Evolutionary conservation across 2,797 vertebrate genomes (phyloP), one percentile per base, ranked within the genome.

Genomic region (Periparus ater): DNA sequence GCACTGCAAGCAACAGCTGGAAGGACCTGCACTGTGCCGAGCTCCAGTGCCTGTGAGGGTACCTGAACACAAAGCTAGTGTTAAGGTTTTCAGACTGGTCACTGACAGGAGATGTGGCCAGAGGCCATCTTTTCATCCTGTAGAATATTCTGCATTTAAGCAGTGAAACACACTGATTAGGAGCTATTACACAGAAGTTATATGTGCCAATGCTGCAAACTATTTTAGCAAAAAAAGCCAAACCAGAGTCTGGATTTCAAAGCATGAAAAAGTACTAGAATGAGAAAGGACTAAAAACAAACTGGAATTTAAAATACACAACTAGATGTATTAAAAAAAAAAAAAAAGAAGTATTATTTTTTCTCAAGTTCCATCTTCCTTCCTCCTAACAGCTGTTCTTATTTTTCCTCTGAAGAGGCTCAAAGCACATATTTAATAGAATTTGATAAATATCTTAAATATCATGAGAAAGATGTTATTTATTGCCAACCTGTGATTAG

Each of bases 361-460:
- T 93, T 67, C 44, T 66, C 27, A 57, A 60, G 27, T 76, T 66
- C 25, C 32, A 70, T 17, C 83, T 75, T 88, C 23, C 40, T 79
- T 82, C 63, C 45, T 86, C n/a, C 45, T 34, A 82, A n/a, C 2
- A 76, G 20, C 13, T 82, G 17, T 51, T 63, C n/a, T 36, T 63
- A 74, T 81, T 91, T 92, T 91, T 58, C 51, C 29, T 25, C 66
- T 57, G 42, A 61, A 76, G 45, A 86, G 17, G 22, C 38, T 71
- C 80, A 87, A 84, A 95, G 48, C 25, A 71, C 27, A 51, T 36
- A 83, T 76, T 94, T 67, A 78, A 67, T 38, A 61, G 53, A 93
- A 60, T 88, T 71, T 84, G 20, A 81, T 79, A 94, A 90, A 65
- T 60, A 86, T 36, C 83, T 79, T 63, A 34, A 79, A 73, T 48